phyloP scores from a whole-genome alignment of 1,140 invertebrate species.

The Oscheius sp. region DNA sequence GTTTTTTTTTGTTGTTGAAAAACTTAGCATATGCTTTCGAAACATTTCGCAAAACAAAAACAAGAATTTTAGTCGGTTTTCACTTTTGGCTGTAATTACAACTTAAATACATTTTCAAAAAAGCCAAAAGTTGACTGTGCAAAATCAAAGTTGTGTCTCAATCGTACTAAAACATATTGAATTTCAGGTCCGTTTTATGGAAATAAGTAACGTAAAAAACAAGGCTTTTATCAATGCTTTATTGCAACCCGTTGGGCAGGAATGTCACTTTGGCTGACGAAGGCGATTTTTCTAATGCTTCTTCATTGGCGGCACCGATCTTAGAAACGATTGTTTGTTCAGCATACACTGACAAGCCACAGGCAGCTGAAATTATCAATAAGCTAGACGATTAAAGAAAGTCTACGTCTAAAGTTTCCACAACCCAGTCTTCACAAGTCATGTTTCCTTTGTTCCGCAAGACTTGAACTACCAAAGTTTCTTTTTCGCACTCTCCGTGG shows the following conservation, averaged over 20 bases:
- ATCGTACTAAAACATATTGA: no score
- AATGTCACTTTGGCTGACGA: conserved; percentile 1
- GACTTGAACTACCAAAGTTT: conserved; percentile 23
- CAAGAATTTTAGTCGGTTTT: no score
- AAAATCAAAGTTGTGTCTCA: no score
- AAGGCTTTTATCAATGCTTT: no score
- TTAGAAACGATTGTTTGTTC: conserved; percentile 15
- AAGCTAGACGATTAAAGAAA: background rate
- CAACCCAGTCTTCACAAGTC: conserved; percentile 26
- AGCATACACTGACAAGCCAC: conserved; percentile 28
- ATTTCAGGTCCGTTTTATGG: no score
- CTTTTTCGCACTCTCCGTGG: conserved; percentile 14
- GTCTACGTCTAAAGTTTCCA: conserved; percentile 23
- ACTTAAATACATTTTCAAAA: no score
- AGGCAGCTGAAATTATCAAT: background rate
- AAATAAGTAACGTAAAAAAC: no score
- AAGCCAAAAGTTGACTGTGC: no score
- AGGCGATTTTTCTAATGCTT: background rate
- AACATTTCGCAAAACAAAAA: no score
- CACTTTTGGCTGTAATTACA: no score
- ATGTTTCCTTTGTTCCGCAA: conserved; percentile 19
- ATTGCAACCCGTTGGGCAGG: conserved; percentile 4
- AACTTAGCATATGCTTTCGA: no score
- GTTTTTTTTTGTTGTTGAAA: no score
- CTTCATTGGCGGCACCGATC: conserved; percentile 8